Conservation (phyloP, 2,888 invertebrate genomes). For the Chromoteleia sp. region DNA sequence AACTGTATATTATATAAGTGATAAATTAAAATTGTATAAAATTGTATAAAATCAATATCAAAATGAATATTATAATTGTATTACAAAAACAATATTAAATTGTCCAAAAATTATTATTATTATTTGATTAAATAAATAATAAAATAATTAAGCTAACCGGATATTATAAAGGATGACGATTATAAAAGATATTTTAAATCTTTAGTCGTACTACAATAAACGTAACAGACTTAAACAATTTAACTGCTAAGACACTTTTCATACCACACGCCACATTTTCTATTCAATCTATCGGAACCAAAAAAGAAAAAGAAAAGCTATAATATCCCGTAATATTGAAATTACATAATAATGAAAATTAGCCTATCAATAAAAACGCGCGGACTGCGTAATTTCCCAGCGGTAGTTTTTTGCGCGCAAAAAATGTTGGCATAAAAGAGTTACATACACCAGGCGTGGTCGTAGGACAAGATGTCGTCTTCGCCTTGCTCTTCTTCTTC, state of each 20-base stretch:
- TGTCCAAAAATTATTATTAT: too few relatives aligned
- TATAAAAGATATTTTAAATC: too few relatives aligned
- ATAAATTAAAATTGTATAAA: too few relatives aligned
- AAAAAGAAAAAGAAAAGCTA: not conserved
- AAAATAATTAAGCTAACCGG: too few relatives aligned
- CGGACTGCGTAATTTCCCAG: constrained; percentile 46
- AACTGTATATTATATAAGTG: too few relatives aligned
- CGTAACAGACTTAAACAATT: too few relatives aligned
- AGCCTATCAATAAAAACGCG: constrained; percentile 45
- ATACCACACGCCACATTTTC: not conserved
- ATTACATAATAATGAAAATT: constrained; percentile 60
- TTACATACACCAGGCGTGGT: constrained; percentile 74
- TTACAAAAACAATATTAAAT: too few relatives aligned
- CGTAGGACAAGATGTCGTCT: constrained; percentile 78
- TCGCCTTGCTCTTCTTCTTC: constrained; percentile 66
- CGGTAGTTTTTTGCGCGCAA: constrained; percentile 22
- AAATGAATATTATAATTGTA: too few relatives aligned
- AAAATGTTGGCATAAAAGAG: constrained; percentile 56
- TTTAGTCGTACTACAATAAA: too few relatives aligned
- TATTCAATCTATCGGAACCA: not conserved
- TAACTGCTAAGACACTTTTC: constrained; percentile 4
- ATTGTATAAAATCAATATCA: too few relatives aligned
- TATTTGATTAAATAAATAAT: too few relatives aligned
- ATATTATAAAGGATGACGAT: too few relatives aligned
- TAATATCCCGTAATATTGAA: constrained; percentile 38